Conservation (phyloP, 2,797 vertebrate genomes). For the Rhinoraja longicauda region DNA sequence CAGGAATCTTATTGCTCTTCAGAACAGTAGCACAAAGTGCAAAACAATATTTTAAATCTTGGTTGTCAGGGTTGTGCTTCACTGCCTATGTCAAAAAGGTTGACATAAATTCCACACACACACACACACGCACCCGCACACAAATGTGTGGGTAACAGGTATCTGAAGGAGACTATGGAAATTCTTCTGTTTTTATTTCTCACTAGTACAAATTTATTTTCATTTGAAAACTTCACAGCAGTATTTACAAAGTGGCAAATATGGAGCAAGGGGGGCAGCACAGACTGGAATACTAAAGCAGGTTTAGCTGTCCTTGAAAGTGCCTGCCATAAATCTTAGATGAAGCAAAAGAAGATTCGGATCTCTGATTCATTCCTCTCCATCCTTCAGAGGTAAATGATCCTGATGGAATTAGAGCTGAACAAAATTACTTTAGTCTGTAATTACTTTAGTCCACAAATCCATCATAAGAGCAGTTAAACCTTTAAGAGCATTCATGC, state of each 20-base stretch:
- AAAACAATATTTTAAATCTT: conserved; percentile 39
- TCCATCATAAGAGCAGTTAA: conserved; percentile 43
- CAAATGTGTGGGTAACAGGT: background rate
- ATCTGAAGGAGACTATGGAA: background rate
- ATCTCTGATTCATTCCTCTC: conserved; percentile 57
- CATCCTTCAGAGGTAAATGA: conserved; percentile 54
- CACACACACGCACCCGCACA: background rate
- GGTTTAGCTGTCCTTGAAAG: conserved; percentile 55
- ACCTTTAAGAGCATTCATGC: background rate
- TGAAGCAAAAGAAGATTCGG: conserved; percentile 57
- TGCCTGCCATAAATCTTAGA: conserved; percentile 56
- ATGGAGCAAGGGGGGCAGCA: background rate
- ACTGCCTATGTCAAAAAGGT: conserved; percentile 25
- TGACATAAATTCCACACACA: background rate
- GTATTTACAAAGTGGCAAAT: background rate
- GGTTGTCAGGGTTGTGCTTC: conserved; percentile 21
- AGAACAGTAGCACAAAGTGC: conserved; percentile 44
- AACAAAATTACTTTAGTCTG: conserved; percentile 50
- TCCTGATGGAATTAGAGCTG: conserved; percentile 52
- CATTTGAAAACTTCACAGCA: background rate
- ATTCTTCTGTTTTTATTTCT: background rate
- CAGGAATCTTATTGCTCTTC: conserved; percentile 45
- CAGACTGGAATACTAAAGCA: conserved; percentile 48
- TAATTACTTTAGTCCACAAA: conserved; percentile 43
- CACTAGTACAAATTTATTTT: background rate